Evolutionary conservation across 1,140 invertebrate species (phyloP).

Genomic region (Leguminivora glycinivorella): DNA sequence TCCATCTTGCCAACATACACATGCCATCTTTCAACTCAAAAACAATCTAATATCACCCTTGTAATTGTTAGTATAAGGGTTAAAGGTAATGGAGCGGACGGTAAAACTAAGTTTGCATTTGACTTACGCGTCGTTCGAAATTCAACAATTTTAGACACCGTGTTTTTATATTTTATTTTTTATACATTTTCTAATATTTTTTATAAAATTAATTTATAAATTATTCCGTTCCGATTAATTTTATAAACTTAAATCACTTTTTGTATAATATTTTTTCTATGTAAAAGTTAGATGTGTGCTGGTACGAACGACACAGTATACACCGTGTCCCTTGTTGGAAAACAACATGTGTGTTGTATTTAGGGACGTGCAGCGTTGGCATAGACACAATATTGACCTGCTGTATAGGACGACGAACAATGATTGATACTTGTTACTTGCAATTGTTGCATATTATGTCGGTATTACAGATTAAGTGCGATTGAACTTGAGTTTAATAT

Average conservation of each 20-base stretch:
- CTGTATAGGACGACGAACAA: not conserved
- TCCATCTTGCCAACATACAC: constrained; percentile 8
- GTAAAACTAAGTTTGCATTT: not conserved
- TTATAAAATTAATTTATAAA: not conserved
- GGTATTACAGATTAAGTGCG: no score
- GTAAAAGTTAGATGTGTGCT: not conserved
- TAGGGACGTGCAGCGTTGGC: constrained; percentile 29
- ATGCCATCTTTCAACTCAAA: not conserved
- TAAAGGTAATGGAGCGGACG: not conserved
- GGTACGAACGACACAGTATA: not conserved
- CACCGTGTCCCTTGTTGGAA: constrained; percentile 2
- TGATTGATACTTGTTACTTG: constrained; percentile 1
- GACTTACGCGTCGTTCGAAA: not conserved
- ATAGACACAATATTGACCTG: constrained; percentile 34
- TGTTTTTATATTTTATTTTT: constrained; percentile 10
- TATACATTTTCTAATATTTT: not conserved
- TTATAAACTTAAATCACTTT: not conserved
- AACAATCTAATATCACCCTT: not conserved
- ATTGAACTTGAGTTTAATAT: no score
- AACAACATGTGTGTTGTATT: not conserved
- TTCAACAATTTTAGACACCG: constrained; percentile 9
- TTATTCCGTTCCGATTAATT: not conserved
- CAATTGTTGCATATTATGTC: not conserved
- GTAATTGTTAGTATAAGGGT: not conserved
- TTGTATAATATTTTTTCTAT: not conserved